These are phyloP conservation scores for Solen grandis DNA, from an alignment of 1,140 invertebrate genomes.

Conservation along the genomic window DNA sequence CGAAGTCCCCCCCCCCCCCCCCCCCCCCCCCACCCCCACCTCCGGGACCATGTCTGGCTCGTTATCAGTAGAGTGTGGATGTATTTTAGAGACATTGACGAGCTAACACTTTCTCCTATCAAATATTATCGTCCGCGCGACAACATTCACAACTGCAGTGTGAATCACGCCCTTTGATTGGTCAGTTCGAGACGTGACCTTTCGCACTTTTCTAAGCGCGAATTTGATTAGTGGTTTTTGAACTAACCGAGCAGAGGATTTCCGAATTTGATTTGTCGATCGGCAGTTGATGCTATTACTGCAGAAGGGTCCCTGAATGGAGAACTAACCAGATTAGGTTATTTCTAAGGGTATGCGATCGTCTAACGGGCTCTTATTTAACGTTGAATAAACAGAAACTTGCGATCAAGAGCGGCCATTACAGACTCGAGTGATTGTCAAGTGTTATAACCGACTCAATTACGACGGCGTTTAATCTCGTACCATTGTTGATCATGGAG, in stretches of 20 bases:
- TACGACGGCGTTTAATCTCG: not conserved
- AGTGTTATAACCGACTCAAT: slow-evolving; percentile 44
- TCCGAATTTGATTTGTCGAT: slow-evolving; percentile 27
- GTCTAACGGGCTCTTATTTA: slow-evolving; percentile 39
- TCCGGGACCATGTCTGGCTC: not conserved
- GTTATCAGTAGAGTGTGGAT: not conserved
- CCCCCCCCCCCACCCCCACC: not conserved
- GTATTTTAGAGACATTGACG: not conserved
- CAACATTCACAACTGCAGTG: slow-evolving; percentile 25
- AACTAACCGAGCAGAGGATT: slow-evolving; percentile 27
- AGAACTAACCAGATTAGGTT: slow-evolving; percentile 38
- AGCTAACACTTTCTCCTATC: not conserved
- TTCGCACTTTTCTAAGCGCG: slow-evolving; percentile 15
- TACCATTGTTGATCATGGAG: not conserved
- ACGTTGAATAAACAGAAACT: slow-evolving; percentile 40
- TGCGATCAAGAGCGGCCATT: slow-evolving; percentile 49
- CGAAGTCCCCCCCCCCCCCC: not conserved
- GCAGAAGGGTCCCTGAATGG: slow-evolving; percentile 31
- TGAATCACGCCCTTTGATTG: slow-evolving; percentile 30
- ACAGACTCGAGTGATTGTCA: slow-evolving; percentile 25
- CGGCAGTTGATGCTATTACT: slow-evolving; percentile 21
- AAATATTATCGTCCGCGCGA: not conserved
- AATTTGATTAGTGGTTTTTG: slow-evolving; percentile 33
- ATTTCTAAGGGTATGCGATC: slow-evolving; percentile 12
- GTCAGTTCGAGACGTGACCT: slow-evolving; percentile 9